Evolutionary conservation across 1,140 invertebrate species (phyloP).

Genomic region (Antheraea pernyi): DNA sequence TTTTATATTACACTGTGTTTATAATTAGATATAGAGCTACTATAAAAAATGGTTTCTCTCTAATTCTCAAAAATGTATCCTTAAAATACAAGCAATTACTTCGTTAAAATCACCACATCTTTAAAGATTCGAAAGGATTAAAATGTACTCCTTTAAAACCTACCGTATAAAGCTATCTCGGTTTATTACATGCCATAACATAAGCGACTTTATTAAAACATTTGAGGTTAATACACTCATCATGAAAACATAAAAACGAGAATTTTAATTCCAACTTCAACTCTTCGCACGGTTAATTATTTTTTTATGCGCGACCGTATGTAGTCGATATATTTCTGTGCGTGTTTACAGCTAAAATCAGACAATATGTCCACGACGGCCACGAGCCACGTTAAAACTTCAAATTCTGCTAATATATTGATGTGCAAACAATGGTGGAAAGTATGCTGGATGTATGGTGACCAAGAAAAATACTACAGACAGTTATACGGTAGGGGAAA

Average conservation of each 20-base stretch:
- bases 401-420: slow-evolving; percentile 83
- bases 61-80: not conserved
- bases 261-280: not conserved
- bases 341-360: not conserved
- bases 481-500: slow-evolving; percentile 86
- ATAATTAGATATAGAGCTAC: too few species aligned
- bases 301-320: not conserved
- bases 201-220: not conserved
- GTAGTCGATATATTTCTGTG: not conserved
- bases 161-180: not conserved
- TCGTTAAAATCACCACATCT: not conserved
- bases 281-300: not conserved
- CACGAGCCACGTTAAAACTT: slow-evolving; percentile 73
- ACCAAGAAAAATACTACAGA: slow-evolving; percentile 90
- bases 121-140: not conserved
- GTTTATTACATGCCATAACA: not conserved
- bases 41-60: too few species aligned
- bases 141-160: not conserved
- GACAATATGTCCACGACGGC: slow-evolving; percentile 74
- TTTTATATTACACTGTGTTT: too few species aligned
- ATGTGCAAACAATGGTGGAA: slow-evolving; percentile 94
- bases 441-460: slow-evolving; percentile 91
- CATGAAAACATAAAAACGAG: not conserved
- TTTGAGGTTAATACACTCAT: not conserved
- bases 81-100: not conserved